phyloP scores from a whole-genome alignment of 2,797 vertebrate species.

The Argya squamiceps region DNA sequence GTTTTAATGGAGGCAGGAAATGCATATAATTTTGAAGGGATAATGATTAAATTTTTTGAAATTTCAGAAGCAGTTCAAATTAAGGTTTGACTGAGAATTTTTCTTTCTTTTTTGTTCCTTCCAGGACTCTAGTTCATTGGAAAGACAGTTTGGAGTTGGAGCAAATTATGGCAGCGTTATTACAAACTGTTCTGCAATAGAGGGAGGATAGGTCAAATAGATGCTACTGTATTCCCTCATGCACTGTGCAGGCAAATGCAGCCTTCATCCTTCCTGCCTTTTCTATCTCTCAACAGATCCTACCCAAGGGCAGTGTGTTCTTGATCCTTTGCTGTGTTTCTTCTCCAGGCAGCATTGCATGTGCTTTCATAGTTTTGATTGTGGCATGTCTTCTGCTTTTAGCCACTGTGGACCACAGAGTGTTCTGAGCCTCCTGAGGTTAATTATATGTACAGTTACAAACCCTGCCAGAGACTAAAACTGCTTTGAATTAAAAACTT shows the following conservation, averaged over 20 bases:
- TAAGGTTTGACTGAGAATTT: background rate
- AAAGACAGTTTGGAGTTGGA: background rate
- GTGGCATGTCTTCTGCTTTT: background rate
- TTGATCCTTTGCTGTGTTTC: background rate
- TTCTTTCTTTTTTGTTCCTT: background rate
- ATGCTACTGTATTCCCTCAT: background rate
- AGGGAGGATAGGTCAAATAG: background rate
- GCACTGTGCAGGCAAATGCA: background rate
- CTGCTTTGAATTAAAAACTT: background rate
- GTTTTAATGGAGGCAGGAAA: constrained; percentile 43
- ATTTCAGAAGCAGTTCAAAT: background rate
- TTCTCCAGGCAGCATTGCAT: background rate
- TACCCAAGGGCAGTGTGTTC: background rate
- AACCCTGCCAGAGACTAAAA: background rate
- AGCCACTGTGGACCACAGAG: background rate
- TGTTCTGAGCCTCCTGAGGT: background rate
- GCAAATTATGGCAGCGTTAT: background rate
- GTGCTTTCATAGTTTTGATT: background rate
- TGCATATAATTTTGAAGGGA: background rate
- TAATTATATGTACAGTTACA: background rate
- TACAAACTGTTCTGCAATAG: background rate
- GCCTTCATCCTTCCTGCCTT: background rate
- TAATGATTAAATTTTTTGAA: background rate
- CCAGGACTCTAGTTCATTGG: background rate
- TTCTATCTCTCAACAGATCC: background rate